Conservation (phyloP, 2,797 vertebrate species). For the Gallirallus australis region DNA sequence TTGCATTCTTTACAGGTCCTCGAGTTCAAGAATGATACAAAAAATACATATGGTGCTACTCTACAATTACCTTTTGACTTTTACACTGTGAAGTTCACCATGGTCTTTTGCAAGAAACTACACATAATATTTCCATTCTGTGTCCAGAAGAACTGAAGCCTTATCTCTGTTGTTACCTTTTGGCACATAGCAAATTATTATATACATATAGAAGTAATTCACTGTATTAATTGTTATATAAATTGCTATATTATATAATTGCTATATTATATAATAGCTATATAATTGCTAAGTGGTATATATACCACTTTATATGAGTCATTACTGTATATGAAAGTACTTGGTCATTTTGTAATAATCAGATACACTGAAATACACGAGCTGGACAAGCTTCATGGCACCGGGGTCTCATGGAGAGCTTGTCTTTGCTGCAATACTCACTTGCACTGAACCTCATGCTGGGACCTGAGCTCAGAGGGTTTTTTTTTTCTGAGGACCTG, state of each 20-base stretch:
- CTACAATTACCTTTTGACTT: background rate
- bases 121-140: background rate
- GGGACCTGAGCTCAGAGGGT: background rate
- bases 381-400: background rate
- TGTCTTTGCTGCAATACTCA: background rate
- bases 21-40: background rate
- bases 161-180: background rate
- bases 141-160: background rate
- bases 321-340: background rate
- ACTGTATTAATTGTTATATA: background rate
- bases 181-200: background rate
- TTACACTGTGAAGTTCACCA: background rate
- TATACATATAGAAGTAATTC: background rate
- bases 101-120: background rate
- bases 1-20: background rate
- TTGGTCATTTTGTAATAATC: background rate
- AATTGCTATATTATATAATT: background rate
- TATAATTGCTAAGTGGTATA: too few relatives aligned
- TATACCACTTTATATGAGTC: background rate
- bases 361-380: background rate
- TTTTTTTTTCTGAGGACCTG: background rate
- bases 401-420: background rate
- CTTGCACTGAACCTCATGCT: background rate
- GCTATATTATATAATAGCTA: too few relatives aligned
- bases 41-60: background rate